phyloP scores from a whole-genome alignment of 1,140 invertebrate genomes.

The Anastrepha obliqua region DNA sequence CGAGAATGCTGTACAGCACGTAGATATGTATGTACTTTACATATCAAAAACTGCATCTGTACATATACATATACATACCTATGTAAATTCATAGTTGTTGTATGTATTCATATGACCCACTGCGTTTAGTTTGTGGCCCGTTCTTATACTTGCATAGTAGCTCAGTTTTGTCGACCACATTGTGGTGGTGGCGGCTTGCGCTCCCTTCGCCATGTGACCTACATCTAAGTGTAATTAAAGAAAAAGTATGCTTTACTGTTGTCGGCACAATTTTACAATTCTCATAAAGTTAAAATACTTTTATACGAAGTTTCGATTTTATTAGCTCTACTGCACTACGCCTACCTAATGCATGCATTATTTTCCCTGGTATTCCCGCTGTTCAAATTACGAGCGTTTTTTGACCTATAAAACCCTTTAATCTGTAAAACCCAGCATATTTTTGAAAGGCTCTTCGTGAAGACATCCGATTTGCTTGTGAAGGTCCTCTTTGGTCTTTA shows the following conservation, averaged over 20 bases:
- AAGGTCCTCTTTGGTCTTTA: no score
- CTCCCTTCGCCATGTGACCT: background rate
- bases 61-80: background rate
- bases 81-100: background rate
- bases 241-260: no score
- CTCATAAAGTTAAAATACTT: background rate
- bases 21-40: background rate
- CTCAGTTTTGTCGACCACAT: background rate
- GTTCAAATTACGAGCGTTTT: no score
- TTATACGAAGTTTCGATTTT: background rate
- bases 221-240: background rate
- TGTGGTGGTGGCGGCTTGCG: slow-evolving; percentile 26
- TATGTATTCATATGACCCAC: background rate
- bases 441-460: no score
- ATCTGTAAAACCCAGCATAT: no score
- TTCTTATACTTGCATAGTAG: background rate
- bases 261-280: background rate
- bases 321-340: background rate
- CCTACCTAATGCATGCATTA: no score
- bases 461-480: no score
- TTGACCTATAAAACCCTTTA: no score
- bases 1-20: background rate
- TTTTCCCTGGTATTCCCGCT: no score
- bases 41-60: background rate
- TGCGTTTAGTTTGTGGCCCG: slow-evolving; percentile 4